A percentile compares a stretch with the other conserved stretches of the same genome.
phyloP scores from a whole-genome alignment of 2,113 vertebrate genomes.

The Climacteris rufus region DNA sequence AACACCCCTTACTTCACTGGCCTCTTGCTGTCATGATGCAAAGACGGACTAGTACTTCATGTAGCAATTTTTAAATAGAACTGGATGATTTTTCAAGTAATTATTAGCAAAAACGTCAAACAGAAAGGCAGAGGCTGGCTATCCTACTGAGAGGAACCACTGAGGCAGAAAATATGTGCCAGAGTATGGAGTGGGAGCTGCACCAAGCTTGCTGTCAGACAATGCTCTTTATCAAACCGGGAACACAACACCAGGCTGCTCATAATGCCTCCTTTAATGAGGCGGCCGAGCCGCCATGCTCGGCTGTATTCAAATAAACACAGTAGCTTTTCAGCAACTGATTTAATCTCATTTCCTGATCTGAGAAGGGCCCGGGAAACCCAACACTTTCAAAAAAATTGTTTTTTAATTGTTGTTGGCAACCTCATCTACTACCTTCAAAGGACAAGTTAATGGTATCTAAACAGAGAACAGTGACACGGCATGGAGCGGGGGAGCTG shows the following conservation, averaged over 20 bases:
- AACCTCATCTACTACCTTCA: slow-evolving; percentile 44
- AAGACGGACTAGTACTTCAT: slow-evolving; percentile 60
- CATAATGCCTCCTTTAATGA: slow-evolving; percentile 52
- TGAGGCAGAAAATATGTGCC: slow-evolving; percentile 63
- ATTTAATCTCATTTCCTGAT: slow-evolving; percentile 58
- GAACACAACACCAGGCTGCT: slow-evolving; percentile 42
- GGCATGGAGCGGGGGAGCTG: not conserved
- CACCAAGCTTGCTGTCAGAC: slow-evolving; percentile 51
- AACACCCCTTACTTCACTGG: slow-evolving; percentile 62
- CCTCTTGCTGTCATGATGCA: slow-evolving; percentile 57
- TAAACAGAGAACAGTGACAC: not conserved
- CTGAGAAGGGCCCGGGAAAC: slow-evolving; percentile 28
- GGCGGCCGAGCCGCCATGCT: slow-evolving; percentile 2
- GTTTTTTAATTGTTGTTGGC: slow-evolving; percentile 52
- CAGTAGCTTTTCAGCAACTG: slow-evolving; percentile 34
- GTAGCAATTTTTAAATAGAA: slow-evolving; percentile 67
- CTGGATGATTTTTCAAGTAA: slow-evolving; percentile 67
- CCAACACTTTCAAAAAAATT: slow-evolving; percentile 21
- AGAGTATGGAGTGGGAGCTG: slow-evolving; percentile 7
- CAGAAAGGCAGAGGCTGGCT: slow-evolving; percentile 57
- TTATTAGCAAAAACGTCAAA: slow-evolving; percentile 71
- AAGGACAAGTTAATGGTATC: slow-evolving; percentile 43
- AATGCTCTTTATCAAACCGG: slow-evolving; percentile 31
- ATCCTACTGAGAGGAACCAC: slow-evolving; percentile 65
- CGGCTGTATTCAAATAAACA: slow-evolving; percentile 47